These are phyloP conservation scores for Sylvietta virens DNA, from an alignment of 2,113 vertebrate species.

Conservation along the genomic window DNA sequence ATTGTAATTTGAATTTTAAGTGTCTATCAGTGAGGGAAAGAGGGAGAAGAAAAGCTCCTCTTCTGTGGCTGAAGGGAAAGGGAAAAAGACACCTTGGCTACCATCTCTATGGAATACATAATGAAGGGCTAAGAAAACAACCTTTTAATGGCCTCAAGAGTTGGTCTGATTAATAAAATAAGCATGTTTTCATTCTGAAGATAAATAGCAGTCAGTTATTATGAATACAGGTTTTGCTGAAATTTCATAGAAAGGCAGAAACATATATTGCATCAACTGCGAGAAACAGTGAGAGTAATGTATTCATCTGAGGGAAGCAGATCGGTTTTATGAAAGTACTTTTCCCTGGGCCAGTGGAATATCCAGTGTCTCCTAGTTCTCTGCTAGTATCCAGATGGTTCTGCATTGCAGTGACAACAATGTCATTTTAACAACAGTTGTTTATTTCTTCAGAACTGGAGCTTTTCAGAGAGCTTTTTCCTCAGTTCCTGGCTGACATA, in stretches of 20 bases:
- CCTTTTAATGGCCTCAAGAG: not conserved
- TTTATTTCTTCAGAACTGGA: not conserved
- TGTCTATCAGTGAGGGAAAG: not conserved
- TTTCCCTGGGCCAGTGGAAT: not conserved
- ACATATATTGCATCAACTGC: not conserved
- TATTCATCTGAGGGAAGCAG: not conserved
- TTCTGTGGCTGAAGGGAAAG: not conserved
- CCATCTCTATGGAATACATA: not conserved
- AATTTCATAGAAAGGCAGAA: not conserved
- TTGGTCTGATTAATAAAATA: not conserved
- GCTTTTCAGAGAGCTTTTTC: not conserved
- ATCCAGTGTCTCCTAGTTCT: not conserved
- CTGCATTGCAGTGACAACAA: not conserved
- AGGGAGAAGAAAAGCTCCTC: not conserved
- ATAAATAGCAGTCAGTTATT: not conserved
- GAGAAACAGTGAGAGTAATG: not conserved
- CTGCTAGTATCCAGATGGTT: not conserved
- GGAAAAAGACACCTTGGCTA: not conserved
- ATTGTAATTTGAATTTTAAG: constrained; percentile 4
- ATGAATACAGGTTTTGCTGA: not conserved
- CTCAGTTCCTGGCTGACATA: not conserved
- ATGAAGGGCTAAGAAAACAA: not conserved
- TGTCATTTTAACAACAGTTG: not conserved
- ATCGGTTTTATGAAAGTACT: not conserved
- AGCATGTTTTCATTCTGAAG: not conserved